Percentiles rank a stretch among this genome's conserved stretches.
These are phyloP conservation scores for Argya squamiceps DNA, from an alignment of 2,797 vertebrate genomes.

Conservation along the genomic window DNA sequence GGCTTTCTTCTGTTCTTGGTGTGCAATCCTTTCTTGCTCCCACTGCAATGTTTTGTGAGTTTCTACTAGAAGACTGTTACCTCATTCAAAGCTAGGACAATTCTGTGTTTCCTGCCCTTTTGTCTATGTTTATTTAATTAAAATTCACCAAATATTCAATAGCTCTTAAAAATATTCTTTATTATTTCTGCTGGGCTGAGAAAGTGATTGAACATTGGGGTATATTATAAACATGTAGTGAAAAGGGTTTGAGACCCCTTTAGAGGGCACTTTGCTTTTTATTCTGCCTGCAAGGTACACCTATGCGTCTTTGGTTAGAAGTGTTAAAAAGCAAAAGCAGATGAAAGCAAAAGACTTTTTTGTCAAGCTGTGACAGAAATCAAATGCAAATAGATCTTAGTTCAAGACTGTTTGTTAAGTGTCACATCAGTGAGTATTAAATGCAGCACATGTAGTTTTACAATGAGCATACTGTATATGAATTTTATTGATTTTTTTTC, in stretches of 20 bases:
- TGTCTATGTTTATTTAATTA: background rate
- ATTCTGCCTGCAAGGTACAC: conserved; percentile 51
- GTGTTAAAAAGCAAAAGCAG: conserved; percentile 66
- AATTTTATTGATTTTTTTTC: conserved; percentile 75
- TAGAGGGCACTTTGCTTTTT: conserved; percentile 34
- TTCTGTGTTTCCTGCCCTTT: background rate
- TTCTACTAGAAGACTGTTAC: background rate
- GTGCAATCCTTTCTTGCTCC: background rate
- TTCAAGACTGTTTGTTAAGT: conserved; percentile 77
- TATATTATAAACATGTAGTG: conserved; percentile 2
- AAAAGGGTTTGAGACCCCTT: conserved; percentile 33
- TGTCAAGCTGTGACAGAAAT: conserved; percentile 74
- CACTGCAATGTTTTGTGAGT: background rate
- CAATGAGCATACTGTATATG: conserved; percentile 68
- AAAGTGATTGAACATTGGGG: conserved; percentile 1
- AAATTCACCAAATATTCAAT: conserved; percentile 10
- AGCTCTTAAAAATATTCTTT: background rate
- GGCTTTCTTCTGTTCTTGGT: background rate
- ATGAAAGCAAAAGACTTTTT: conserved; percentile 72
- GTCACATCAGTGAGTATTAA: conserved; percentile 73
- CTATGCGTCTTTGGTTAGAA: conserved; percentile 60
- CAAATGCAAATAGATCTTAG: conserved; percentile 75
- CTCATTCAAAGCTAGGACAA: background rate
- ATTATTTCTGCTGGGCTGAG: background rate
- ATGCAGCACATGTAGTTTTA: conserved; percentile 71